Base-by-base conservation (phyloP, 1,140 invertebrate genomes). In the Nephila pilipes region DNA sequence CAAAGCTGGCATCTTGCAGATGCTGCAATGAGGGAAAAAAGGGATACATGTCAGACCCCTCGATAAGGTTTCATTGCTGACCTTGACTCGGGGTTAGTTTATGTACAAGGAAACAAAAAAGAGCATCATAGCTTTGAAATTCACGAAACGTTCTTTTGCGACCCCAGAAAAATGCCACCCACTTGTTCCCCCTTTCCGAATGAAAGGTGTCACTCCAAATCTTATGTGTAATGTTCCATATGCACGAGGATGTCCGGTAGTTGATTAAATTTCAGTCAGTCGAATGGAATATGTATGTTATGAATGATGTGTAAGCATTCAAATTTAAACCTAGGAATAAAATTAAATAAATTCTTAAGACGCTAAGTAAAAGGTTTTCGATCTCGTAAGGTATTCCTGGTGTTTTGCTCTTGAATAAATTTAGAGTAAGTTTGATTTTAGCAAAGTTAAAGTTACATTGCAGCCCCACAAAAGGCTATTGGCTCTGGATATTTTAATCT, bases 1-100 rank as follows among this genome's bases (percentile, higher is more conserved):
- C 89, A 90, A 90, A 90, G 89, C 89, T 58, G 79, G 89, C 79
- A 90, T 90, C 79, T 90, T 46, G 89, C 89, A 90, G 89, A 90
- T 90, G 89, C 89, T 90, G 25, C 38, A 0, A 20, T 57, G 79
- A 60, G 63, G 55, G 65, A 81, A 60, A 29, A 32, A 79, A 90
- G 65, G 55, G 36, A 29, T 69, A 14, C 60, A 46, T 57, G 25
- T 69, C 87, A 16, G 63, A 83, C 69, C 79, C 89, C 89, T 90
- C 89, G 89, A 90, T 90, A 90, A 90, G 89, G 57, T 81, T 89
- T 89, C 87, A 65, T 57, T 18, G 8, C 65, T 89, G 87, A 89
- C 87, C 87, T 89, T 89, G 87, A 89, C 87, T 89, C 29, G 25
- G 69, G 32, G 69, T 75, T 75, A 36, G 69, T 75, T 75, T 75